A percentile compares a stretch with the other conserved stretches of the same genome.
Evolutionary conservation across 2,888 invertebrate species (phyloP).

Genomic region (Hydrotaea cyrtoneurina): DNA sequence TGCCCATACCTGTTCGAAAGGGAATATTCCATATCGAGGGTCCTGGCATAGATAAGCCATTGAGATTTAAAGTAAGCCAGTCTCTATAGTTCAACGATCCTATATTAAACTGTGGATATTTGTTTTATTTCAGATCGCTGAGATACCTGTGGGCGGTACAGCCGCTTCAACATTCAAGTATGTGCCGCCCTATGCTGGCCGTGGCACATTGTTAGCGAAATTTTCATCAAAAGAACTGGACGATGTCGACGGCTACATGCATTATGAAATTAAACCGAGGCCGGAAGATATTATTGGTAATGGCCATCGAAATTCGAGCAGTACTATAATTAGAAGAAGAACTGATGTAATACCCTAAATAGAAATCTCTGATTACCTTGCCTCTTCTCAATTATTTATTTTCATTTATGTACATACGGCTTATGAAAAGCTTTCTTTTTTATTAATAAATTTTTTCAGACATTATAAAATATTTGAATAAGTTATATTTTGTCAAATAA

Average conservation of each 20-base stretch:
- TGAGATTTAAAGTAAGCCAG: slow-evolving; percentile 85
- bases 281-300: slow-evolving; percentile 78
- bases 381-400: slow-evolving; percentile 43
- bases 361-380: slow-evolving; percentile 16
- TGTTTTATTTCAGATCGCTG: slow-evolving; percentile 74
- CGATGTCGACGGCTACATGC: slow-evolving; percentile 94
- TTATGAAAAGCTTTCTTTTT: not conserved
- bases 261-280: slow-evolving; percentile 85
- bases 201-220: slow-evolving; percentile 91
- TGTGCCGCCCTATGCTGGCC: slow-evolving; percentile 89
- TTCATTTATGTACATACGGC: slow-evolving; percentile 7
- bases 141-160: slow-evolving; percentile 84
- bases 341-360: slow-evolving; percentile 77
- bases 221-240: slow-evolving; percentile 93
- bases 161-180: slow-evolving; percentile 89
- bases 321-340: slow-evolving; percentile 76
- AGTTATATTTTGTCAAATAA: no score
- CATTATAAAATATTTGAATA: not conserved
- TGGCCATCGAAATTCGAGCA: slow-evolving; percentile 71
- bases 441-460: slow-evolving; percentile 16
- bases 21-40: slow-evolving; percentile 91
- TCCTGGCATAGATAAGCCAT: slow-evolving; percentile 88
- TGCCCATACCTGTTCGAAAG: slow-evolving; percentile 89
- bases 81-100: not conserved
- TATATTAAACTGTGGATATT: not conserved